phyloP scores from a whole-genome alignment of 2,797 vertebrate genomes.

The Pipistrellus nathusii region DNA sequence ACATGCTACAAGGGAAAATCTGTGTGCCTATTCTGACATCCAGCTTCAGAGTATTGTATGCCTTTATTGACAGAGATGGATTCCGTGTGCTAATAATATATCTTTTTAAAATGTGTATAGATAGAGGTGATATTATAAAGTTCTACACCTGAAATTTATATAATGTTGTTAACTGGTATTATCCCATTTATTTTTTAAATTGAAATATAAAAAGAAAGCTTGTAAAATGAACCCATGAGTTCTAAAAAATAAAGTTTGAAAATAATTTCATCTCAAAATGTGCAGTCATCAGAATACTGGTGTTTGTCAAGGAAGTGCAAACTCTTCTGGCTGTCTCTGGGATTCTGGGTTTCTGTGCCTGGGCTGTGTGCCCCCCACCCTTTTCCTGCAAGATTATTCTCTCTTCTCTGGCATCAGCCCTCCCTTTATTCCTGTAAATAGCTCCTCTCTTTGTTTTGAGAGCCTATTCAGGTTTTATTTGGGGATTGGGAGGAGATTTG shows the following conservation, averaged over 20 bases:
- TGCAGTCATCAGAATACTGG: not conserved
- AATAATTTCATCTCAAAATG: not conserved
- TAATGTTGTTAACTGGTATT: not conserved
- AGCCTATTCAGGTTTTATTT: not conserved
- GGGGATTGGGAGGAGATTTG: not conserved
- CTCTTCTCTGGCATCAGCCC: not conserved
- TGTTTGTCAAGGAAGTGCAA: not conserved
- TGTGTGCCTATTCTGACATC: fast-evolving
- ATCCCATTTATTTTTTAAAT: not conserved
- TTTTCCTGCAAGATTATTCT: not conserved
- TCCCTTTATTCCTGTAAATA: not conserved
- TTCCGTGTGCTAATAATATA: not conserved
- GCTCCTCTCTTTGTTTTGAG: not conserved
- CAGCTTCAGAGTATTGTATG: not conserved
- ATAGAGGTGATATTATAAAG: not conserved
- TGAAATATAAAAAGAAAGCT: not conserved
- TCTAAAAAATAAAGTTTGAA: not conserved
- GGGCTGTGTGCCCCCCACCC: fast-evolving
- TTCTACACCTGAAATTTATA: not conserved
- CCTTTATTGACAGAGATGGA: not conserved
- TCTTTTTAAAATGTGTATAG: not conserved
- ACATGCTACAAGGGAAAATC: not conserved
- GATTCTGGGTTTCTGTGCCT: not conserved
- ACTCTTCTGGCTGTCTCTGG: not conserved
- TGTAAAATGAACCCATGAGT: not conserved